Conservation (phyloP, 2,888 invertebrate species). For the Polydrusus pterygomalis region DNA sequence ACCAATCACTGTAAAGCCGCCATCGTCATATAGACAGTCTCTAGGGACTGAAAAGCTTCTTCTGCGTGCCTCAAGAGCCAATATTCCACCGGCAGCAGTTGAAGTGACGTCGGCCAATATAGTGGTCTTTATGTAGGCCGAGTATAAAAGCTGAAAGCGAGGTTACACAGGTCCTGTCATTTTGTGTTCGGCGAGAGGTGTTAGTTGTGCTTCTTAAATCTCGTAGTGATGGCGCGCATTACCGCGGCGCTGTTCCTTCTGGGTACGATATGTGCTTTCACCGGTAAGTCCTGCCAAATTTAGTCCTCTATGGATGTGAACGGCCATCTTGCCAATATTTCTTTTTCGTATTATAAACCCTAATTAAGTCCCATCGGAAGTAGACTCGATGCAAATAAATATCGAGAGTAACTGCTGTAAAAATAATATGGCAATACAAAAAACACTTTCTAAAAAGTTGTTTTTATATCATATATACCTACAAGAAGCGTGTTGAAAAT, state of each 20-base stretch:
- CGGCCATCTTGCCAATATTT: slow-evolving; percentile 31
- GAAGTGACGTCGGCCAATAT: slow-evolving; percentile 68
- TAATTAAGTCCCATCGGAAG: too few relatives aligned
- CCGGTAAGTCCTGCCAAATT: slow-evolving; percentile 67
- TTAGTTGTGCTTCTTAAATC: slow-evolving; percentile 48
- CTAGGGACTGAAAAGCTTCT: slow-evolving; percentile 51
- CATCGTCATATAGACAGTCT: slow-evolving; percentile 23
- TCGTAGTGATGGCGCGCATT: slow-evolving; percentile 68
- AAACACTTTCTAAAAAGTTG: slow-evolving; percentile 28
- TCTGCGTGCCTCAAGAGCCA: slow-evolving; percentile 59
- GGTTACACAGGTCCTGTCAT: slow-evolving; percentile 70
- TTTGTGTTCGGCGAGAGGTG: slow-evolving; percentile 69
- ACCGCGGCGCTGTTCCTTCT: slow-evolving; percentile 67
- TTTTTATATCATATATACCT: too few relatives aligned
- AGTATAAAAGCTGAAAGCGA: slow-evolving; percentile 70
- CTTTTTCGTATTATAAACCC: too few relatives aligned
- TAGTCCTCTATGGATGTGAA: neutral
- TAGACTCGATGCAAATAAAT: too few relatives aligned
- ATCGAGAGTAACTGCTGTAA: too few relatives aligned
- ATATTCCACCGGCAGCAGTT: slow-evolving; percentile 66
- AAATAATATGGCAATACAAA: too few relatives aligned
- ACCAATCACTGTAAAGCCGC: neutral
- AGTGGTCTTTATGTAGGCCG: slow-evolving; percentile 70
- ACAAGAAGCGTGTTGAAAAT: too few relatives aligned
- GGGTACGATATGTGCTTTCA: slow-evolving; percentile 63